Percentiles rank a stretch among this genome's conserved stretches.
Evolutionary conservation across 2,797 vertebrate genomes (phyloP).

Genomic region (Notolepis coatsorum): DNA sequence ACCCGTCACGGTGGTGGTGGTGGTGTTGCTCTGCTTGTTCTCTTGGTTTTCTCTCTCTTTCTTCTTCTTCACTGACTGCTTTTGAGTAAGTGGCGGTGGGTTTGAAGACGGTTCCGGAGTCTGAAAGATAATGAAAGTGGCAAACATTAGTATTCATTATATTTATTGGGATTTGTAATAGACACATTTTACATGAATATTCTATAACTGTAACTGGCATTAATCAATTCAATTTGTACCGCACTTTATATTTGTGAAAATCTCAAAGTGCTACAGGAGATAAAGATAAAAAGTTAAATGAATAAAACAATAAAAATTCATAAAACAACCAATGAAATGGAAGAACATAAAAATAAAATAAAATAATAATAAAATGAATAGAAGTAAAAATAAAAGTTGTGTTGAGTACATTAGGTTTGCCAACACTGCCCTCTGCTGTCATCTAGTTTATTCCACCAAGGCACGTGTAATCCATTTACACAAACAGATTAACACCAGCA

Average conservation of each 20-base stretch:
- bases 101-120: constrained; percentile 18
- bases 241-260: not conserved
- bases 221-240: not conserved
- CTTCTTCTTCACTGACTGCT: constrained; percentile 52
- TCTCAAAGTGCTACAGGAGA: no score
- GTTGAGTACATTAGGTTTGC: constrained; percentile 4
- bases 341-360: no score
- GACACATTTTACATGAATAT: not conserved
- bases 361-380: no score
- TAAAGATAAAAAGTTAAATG: no score
- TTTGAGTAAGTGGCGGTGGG: constrained; percentile 58
- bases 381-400: not conserved
- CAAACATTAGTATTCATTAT: not conserved
- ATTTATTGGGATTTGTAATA: no score
- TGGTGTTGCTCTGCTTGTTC: constrained; percentile 11
- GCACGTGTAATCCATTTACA: not conserved
- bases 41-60: constrained; percentile 24
- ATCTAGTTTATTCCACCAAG: not conserved
- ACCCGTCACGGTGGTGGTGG: not conserved
- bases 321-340: no score
- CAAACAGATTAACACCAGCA: not conserved
- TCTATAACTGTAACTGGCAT: not conserved
- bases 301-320: no score
- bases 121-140: constrained; percentile 30
- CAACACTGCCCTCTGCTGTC: constrained; percentile 76